phyloP scores from a whole-genome alignment of 2,797 vertebrate species.

The Manis crassicaudata region DNA sequence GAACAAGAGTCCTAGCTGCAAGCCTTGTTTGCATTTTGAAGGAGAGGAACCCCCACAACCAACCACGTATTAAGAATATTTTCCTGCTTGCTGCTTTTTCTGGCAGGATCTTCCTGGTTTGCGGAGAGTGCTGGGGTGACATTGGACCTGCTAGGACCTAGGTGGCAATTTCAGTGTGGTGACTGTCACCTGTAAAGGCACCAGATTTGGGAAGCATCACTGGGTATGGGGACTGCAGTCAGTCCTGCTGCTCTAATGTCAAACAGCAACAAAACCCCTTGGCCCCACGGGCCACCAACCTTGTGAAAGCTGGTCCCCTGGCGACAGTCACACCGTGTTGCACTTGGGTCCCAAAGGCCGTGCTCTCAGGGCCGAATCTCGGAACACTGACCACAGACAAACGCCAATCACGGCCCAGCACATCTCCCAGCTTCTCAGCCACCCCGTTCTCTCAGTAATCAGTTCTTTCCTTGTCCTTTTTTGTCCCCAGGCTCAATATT shows the following conservation, averaged over 20 bases:
- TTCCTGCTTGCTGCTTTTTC: neutral
- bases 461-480: neutral
- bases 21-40: neutral
- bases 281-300: neutral
- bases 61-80: neutral
- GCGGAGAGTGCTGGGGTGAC: neutral
- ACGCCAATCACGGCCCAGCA: neutral
- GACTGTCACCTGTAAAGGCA: neutral
- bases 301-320: neutral
- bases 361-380: neutral
- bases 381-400: neutral
- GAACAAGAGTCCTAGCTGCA: neutral
- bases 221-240: fast-evolving
- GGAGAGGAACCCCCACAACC: neutral
- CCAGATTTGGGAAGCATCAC: neutral
- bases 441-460: fast-evolving
- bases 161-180: neutral
- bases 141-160: too few relatives aligned
- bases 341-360: fast-evolving
- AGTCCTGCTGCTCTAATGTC: neutral
- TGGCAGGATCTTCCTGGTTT: neutral
- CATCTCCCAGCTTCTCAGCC: fast-evolving
- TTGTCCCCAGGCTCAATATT: neutral
- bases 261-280: fast-evolving
- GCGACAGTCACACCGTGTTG: fast-evolving